phyloP scores from a whole-genome alignment of 2,888 invertebrate genomes.

The Panzeria rudis region DNA sequence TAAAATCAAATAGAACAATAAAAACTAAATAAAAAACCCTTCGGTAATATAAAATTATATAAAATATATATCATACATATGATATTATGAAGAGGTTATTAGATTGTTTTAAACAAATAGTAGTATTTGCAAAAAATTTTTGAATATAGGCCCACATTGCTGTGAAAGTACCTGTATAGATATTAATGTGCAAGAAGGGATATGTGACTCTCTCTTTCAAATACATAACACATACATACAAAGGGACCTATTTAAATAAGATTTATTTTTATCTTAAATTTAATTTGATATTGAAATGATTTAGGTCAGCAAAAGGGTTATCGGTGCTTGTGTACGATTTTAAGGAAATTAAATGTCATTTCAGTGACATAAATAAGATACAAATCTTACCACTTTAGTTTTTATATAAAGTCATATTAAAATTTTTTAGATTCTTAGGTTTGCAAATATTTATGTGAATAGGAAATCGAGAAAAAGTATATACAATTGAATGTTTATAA shows the following conservation, averaged over 20 bases:
- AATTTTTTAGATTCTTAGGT: background rate
- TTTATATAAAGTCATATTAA: background rate
- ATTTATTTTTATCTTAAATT: background rate
- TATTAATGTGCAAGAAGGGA: background rate
- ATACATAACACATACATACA: background rate
- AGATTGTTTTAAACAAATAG: too few relatives aligned
- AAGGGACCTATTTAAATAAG: background rate
- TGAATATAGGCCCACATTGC: background rate
- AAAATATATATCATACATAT: too few relatives aligned
- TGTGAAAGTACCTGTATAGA: background rate
- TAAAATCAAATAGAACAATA: too few relatives aligned
- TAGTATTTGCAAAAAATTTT: background rate
- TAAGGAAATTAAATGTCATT: conserved; percentile 62
- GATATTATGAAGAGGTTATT: too few relatives aligned
- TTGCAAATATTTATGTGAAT: too few relatives aligned
- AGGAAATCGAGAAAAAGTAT: too few relatives aligned
- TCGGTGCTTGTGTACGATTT: conserved; percentile 5
- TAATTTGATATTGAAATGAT: conserved; percentile 54
- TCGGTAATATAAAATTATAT: too few relatives aligned
- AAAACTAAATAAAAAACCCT: too few relatives aligned
- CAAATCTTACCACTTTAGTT: conserved; percentile 7
- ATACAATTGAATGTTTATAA: too few relatives aligned
- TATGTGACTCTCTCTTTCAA: background rate
- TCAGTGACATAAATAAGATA: conserved; percentile 33
- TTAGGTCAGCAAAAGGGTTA: conserved; percentile 50